Conservation (phyloP, 2,797 vertebrate genomes). For the Dipus sagitta region DNA sequence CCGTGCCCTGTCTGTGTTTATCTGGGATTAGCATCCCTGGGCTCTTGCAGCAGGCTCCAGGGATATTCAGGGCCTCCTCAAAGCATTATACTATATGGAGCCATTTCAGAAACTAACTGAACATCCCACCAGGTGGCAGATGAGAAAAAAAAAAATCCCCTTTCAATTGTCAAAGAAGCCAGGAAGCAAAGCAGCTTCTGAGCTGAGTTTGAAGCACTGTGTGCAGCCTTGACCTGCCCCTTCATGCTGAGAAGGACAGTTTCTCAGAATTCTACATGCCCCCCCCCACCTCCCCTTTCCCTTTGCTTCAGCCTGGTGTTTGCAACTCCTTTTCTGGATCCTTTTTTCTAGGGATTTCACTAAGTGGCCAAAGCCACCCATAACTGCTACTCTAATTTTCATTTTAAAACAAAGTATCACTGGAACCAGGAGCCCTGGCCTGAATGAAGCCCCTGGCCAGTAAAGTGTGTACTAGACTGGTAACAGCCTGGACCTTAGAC, state of each 20-base stretch:
- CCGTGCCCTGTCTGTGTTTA: constrained; percentile 35
- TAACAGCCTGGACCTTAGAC: background rate
- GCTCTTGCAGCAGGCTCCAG: constrained; percentile 20
- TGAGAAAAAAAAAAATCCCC: background rate
- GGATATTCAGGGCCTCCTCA: constrained; percentile 33
- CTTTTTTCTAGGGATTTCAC: background rate
- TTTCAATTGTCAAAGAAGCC: background rate
- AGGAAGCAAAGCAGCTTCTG: background rate
- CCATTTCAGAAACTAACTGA: background rate
- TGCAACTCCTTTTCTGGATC: background rate
- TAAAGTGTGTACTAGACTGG: accelerated
- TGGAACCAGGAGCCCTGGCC: accelerated
- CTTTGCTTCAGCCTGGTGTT: background rate
- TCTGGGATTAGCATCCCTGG: background rate
- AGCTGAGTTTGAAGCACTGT: background rate
- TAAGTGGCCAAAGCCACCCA: too few species aligned
- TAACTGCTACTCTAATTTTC: background rate
- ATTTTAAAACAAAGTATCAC: background rate
- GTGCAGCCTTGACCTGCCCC: background rate
- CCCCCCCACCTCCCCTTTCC: background rate
- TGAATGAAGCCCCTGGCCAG: background rate
- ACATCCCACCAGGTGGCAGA: background rate
- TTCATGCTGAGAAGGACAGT: constrained; percentile 38
- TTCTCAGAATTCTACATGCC: background rate
- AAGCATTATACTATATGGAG: background rate